phyloP scores from a whole-genome alignment of 2,797 vertebrate genomes.

The Momotus momota region DNA sequence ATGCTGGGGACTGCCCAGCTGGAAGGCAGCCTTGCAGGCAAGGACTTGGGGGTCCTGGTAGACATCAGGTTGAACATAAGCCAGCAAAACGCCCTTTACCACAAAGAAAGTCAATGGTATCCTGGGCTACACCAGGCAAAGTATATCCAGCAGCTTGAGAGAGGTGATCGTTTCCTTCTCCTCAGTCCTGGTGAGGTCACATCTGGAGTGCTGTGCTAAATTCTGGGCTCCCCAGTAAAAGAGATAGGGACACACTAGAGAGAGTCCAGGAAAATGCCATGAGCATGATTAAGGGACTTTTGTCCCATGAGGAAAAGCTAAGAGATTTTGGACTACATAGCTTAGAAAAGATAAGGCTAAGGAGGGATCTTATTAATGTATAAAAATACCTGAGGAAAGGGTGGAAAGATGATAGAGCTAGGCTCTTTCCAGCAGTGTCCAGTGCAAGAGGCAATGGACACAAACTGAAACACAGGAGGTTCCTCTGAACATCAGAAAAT shows the following conservation, averaged over 20 bases:
- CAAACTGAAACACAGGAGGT: no score
- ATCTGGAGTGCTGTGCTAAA: background rate
- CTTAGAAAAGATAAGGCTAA: background rate
- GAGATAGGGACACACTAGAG: background rate
- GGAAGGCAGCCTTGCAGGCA: background rate
- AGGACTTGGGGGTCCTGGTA: background rate
- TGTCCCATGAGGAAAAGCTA: background rate
- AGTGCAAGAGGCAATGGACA: no score
- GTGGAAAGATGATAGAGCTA: background rate
- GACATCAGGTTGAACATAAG: background rate
- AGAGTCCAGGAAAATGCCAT: background rate
- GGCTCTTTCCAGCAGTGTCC: no score
- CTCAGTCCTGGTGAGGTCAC: background rate
- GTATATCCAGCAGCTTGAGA: background rate
- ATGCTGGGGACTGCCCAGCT: background rate
- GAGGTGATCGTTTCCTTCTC: background rate
- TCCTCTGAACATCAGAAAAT: background rate
- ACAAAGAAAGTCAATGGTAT: background rate
- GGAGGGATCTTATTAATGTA: background rate
- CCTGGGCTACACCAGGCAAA: background rate
- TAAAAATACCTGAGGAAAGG: background rate
- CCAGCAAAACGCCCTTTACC: background rate
- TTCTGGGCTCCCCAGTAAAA: background rate
- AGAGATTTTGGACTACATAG: background rate
- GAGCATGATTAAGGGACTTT: background rate